A percentile compares a stretch with the other conserved stretches of the same genome.
Conservation (phyloP, 1,140 invertebrate species). For the Drosophila pruinosa region DNA sequence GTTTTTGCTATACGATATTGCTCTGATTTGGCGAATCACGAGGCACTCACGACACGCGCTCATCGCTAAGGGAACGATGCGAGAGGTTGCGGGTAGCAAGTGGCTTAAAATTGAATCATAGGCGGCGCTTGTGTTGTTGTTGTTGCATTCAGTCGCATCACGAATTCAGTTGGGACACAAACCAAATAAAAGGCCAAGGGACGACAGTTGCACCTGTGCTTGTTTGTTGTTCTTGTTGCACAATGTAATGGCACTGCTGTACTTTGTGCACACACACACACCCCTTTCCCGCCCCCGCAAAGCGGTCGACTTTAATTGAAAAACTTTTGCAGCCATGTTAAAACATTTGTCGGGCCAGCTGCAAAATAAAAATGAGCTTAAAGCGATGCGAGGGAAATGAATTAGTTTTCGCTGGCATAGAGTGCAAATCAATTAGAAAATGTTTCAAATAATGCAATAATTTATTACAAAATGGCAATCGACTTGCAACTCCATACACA, state of each 20-base stretch:
- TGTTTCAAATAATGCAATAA: background rate
- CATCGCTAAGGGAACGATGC: background rate
- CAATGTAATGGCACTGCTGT: background rate
- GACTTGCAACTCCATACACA: background rate
- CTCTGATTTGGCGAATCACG: no score
- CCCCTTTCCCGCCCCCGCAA: background rate
- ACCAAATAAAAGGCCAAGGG: constrained; percentile 11
- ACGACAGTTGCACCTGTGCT: constrained; percentile 7
- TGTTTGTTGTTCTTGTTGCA: constrained; percentile 7
- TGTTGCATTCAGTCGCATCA: no score
- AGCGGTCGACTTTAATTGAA: constrained; percentile 40
- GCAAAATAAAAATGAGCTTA: background rate
- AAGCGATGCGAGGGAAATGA: background rate
- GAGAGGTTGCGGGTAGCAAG: background rate
- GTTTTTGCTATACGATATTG: no score
- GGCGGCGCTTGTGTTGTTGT: background rate
- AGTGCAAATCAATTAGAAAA: constrained; percentile 25
- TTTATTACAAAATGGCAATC: constrained; percentile 1
- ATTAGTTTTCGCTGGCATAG: background rate
- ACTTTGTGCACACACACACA: constrained; percentile 21
- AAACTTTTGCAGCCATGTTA: constrained; percentile 37
- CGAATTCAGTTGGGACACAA: constrained; percentile 9
- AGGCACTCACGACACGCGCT: background rate
- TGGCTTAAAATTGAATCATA: constrained; percentile 6
- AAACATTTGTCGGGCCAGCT: background rate